Percentiles rank a stretch among this genome's conserved stretches.
Evolutionary conservation across 2,113 vertebrate genomes (phyloP).

Genomic region (Sebastes schlegelii): DNA sequence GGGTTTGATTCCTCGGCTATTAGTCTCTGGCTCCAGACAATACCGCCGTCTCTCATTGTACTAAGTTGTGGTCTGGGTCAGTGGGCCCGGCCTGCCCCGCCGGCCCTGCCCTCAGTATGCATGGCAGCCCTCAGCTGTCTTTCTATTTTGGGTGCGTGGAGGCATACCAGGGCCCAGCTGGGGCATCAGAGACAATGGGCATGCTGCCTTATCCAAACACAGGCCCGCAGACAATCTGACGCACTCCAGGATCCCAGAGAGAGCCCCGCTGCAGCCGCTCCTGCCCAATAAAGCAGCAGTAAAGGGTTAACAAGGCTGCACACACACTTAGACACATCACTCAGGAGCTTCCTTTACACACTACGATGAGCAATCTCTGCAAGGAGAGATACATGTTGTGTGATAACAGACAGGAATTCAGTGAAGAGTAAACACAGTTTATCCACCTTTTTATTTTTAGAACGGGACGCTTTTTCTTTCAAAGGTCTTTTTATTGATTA

Average conservation of each 20-base stretch:
- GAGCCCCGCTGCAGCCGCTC: slow-evolving; percentile 57
- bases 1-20: slow-evolving; percentile 68
- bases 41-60: slow-evolving; percentile 75
- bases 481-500: too few relatives aligned
- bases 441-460: background rate
- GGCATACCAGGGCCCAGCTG: slow-evolving; percentile 79
- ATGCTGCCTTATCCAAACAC: slow-evolving; percentile 83
- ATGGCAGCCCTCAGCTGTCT: slow-evolving; percentile 82
- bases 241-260: slow-evolving; percentile 78
- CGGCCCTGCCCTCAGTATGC: slow-evolving; percentile 75
- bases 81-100: slow-evolving; percentile 57
- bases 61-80: slow-evolving; percentile 72
- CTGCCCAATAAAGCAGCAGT: slow-evolving; percentile 56
- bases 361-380: background rate
- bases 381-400: background rate
- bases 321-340: slow-evolving; percentile 38
- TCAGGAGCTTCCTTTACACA: slow-evolving; percentile 23
- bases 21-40: slow-evolving; percentile 81
- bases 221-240: slow-evolving; percentile 83
- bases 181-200: slow-evolving; percentile 81
- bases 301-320: slow-evolving; percentile 75
- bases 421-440: background rate
- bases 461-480: too few relatives aligned
- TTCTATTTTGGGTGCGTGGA: slow-evolving; percentile 82
- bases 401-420: slow-evolving; percentile 26